phyloP scores from a whole-genome alignment of 2,888 invertebrate species.

The Drosophila pullipes region DNA sequence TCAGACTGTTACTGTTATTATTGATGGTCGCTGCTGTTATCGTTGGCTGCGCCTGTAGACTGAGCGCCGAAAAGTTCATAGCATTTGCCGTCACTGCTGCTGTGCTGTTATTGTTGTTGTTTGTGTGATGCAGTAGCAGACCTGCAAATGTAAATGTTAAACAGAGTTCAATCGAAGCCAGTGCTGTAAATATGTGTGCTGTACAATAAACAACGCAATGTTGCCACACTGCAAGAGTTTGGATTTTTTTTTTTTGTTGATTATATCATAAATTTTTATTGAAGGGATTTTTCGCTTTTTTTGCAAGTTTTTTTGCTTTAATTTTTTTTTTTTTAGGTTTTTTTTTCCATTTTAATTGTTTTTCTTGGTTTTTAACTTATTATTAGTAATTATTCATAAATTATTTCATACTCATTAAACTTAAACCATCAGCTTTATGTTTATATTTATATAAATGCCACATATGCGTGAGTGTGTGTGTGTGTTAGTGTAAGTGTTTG shows the following conservation, averaged over 20 bases:
- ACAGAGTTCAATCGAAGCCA: slow-evolving; percentile 11
- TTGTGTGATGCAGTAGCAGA: slow-evolving; percentile 79
- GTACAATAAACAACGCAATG: slow-evolving; percentile 8
- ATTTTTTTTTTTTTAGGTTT: slow-evolving; percentile 20
- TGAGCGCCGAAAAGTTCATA: slow-evolving; percentile 73
- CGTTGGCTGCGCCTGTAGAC: slow-evolving; percentile 57
- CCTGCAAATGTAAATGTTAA: slow-evolving; percentile 66
- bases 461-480: slow-evolving; percentile 56
- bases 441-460: slow-evolving; percentile 71
- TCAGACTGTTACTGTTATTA: slow-evolving; percentile 72
- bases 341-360: slow-evolving; percentile 53
- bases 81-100: slow-evolving; percentile 60
- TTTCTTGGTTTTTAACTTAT: slow-evolving; percentile 56
- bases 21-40: slow-evolving; percentile 34
- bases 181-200: not conserved
- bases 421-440: slow-evolving; percentile 77
- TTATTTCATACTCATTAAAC: slow-evolving; percentile 78
- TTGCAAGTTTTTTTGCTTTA: slow-evolving; percentile 46
- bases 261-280: slow-evolving; percentile 84
- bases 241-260: slow-evolving; percentile 60
- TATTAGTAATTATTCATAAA: slow-evolving; percentile 75
- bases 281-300: slow-evolving; percentile 75
- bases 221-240: slow-evolving; percentile 5
- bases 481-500: not conserved
- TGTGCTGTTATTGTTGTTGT: slow-evolving; percentile 56